Conservation (phyloP, 2,888 invertebrate genomes). For the Pherbina coryleti region DNA sequence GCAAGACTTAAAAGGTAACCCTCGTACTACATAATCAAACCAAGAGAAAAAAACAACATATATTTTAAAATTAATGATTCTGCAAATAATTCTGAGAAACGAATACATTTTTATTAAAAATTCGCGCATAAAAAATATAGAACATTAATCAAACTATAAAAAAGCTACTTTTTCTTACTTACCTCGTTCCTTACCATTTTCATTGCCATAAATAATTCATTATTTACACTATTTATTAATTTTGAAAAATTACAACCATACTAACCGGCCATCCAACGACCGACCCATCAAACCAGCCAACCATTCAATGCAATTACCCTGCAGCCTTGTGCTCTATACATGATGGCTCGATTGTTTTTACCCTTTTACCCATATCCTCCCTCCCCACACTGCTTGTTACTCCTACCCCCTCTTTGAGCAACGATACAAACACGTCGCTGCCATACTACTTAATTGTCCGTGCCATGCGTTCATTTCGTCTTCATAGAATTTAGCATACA, state of each 20-base stretch:
- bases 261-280: background rate
- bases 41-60: too few species aligned
- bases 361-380: background rate
- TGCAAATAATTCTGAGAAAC: too few species aligned
- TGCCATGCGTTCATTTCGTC: background rate
- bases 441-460: background rate
- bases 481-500: slow-evolving; percentile 23
- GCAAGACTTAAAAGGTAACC: too few species aligned
- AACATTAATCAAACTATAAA: too few species aligned
- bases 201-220: slow-evolving; percentile 11
- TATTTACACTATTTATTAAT: slow-evolving; percentile 21
- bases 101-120: too few species aligned
- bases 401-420: background rate
- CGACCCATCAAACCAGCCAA: background rate
- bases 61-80: too few species aligned
- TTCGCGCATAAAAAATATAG: too few species aligned
- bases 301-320: slow-evolving; percentile 7
- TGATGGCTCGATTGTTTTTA: background rate
- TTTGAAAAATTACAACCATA: slow-evolving; percentile 7
- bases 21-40: too few species aligned
- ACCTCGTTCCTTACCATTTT: background rate
- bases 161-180: too few species aligned
- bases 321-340: background rate
- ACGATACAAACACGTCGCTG: background rate
- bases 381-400: background rate